phyloP scores from a whole-genome alignment of 2,113 vertebrate genomes.

The Aepyceros melampus region DNA sequence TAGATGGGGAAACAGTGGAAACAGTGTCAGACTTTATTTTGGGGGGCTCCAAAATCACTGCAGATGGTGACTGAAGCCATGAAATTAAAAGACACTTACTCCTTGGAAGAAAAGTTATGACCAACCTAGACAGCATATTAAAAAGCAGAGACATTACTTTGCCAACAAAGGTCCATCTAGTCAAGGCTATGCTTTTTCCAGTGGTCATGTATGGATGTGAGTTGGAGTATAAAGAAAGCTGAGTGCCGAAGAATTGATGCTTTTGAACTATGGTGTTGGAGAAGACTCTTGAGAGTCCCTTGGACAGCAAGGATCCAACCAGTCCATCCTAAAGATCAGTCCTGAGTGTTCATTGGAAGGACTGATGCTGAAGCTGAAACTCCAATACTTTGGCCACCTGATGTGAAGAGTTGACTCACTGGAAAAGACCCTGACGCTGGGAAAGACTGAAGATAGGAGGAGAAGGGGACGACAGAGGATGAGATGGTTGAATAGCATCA shows the following conservation, averaged over 20 bases:
- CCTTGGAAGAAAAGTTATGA: neutral
- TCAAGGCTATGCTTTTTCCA: neutral
- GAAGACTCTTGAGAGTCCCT: neutral
- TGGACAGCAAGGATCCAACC: neutral
- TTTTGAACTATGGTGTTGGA: neutral
- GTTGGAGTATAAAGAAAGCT: neutral
- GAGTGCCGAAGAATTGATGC: rapidly evolving
- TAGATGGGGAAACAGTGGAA: no score
- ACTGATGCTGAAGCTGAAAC: neutral
- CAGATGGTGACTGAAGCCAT: neutral
- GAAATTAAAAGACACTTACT: neutral
- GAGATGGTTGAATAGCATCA: neutral
- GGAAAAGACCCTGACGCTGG: neutral
- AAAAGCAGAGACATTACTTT: neutral
- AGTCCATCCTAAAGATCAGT: neutral
- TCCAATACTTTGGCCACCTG: neutral
- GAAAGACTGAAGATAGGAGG: neutral
- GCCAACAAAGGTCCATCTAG: neutral
- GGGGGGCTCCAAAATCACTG: no score
- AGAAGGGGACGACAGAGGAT: neutral
- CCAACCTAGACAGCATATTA: neutral
- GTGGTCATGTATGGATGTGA: neutral
- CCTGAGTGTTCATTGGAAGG: neutral
- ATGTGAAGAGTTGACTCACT: neutral
- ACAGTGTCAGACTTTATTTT: no score